Percentiles rank a stretch among this genome's conserved stretches.
These are phyloP conservation scores for Lypha dubia DNA, from an alignment of 2,888 invertebrate species.

Conservation along the genomic window DNA sequence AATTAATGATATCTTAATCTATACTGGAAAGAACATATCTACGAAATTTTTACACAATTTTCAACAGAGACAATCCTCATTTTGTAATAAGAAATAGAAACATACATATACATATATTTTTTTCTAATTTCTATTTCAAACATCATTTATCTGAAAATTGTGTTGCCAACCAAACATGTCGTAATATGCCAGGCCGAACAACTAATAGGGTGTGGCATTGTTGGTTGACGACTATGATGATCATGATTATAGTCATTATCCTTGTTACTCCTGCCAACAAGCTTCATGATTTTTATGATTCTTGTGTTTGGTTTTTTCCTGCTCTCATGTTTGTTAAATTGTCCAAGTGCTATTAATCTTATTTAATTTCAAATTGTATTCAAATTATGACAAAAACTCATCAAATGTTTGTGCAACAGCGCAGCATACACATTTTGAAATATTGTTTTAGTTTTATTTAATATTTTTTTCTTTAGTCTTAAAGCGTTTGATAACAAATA, in stretches of 20 bases:
- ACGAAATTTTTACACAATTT: background rate
- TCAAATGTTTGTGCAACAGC: conserved; percentile 55
- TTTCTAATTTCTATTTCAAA: conserved; percentile 1
- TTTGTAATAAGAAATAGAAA: background rate
- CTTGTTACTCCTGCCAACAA: conserved; percentile 9
- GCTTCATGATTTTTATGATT: conserved; percentile 26
- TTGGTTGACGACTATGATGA: conserved; percentile 21
- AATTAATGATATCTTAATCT: conserved; percentile 29
- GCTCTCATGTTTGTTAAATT: conserved; percentile 32
- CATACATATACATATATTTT: no score
- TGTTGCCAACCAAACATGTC: conserved; percentile 27
- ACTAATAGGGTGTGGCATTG: conserved; percentile 38
- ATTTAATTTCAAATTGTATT: conserved; percentile 81
- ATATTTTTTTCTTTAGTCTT: background rate
- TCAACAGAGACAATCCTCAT: background rate
- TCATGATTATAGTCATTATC: conserved; percentile 21
- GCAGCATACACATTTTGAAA: conserved; percentile 37
- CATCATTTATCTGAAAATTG: conserved; percentile 19
- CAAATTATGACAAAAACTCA: conserved; percentile 76
- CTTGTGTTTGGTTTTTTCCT: background rate
- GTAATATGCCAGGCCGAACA: conserved; percentile 47
- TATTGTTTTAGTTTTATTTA: conserved; percentile 53
- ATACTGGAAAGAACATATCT: background rate
- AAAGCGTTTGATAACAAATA: conserved; percentile 19
- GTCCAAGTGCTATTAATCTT: conserved; percentile 78